Evolutionary conservation across 2,797 vertebrate species (phyloP), one percentile per base, ranked within the genome.

Genomic region (Prunella strophiata): DNA sequence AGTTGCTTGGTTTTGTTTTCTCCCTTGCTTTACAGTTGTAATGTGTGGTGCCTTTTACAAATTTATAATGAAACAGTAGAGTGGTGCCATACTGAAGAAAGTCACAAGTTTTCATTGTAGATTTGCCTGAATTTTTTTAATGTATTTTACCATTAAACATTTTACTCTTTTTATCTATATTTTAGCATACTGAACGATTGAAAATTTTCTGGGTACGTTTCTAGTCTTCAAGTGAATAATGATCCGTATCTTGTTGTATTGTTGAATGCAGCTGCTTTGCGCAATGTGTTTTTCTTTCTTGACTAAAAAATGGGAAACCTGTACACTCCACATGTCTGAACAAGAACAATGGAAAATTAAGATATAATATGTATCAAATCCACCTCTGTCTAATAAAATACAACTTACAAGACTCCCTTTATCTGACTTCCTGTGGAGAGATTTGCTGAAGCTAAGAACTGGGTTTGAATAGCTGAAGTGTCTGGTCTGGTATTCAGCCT

Each of bases 11-110:
- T 95, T 97, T 97, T 97, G 86, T 59, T 93, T 97, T 96, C 78
- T 97, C 87, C 97, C 77, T 97, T 98, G 98, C 98, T 98, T 98
- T 96, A 98, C 98, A 96, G 98, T 98, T 97, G 98, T 98, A 98
- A 98, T 98, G 98, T 98, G 98, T 98, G 98, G 99, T 99, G 98
- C 98, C 99, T 99, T 99, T 98, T 97, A 98, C 96, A 98, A 97
- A 96, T 96, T 95, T 97, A 89, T 97, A 96, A 96, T 93, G 92
- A 97, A 94, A 94, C 45, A 77, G 88, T 85, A 94, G 89, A 95
- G 97, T 84, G 97, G 97, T 98, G 97, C 94, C 97, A 96, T 97
- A 95, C 96, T 85, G 91, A 96, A 97, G 85, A 75, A 90, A 95
- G 87, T 96, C 20, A 79, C 91, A 54, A 89, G 75, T 95, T 97